Percentiles rank a stretch among this genome's conserved stretches.
phyloP scores from a whole-genome alignment of 2,888 invertebrate genomes.

The Pachydiplax longipennis region DNA sequence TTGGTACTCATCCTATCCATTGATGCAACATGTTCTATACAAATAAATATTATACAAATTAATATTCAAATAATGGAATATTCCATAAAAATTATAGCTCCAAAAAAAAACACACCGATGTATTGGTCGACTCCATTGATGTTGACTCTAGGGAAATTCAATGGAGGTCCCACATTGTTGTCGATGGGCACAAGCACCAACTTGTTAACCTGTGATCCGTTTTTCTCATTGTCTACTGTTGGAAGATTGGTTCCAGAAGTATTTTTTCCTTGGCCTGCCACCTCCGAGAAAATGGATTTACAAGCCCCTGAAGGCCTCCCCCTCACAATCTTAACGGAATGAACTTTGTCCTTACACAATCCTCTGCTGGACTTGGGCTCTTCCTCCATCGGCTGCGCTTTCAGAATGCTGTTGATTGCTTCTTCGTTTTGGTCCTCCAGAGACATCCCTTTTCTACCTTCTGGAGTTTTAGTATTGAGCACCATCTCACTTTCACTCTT shows the following conservation, averaged over 20 bases:
- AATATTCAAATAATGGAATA: no score
- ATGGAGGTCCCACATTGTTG: background rate
- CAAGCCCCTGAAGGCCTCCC: background rate
- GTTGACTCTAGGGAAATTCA: constrained; percentile 18
- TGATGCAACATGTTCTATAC: no score
- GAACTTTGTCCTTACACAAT: background rate
- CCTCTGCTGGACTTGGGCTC: background rate
- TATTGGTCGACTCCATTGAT: constrained; percentile 8
- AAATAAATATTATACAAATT: no score
- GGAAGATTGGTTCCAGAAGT: background rate
- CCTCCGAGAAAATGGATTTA: background rate
- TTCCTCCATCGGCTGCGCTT: background rate
- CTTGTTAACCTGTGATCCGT: background rate
- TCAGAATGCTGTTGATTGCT: constrained; percentile 28
- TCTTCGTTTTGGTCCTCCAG: constrained; percentile 19
- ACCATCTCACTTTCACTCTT: background rate
- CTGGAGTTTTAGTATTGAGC: background rate
- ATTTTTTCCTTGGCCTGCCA: background rate
- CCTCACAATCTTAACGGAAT: background rate
- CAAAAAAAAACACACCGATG: constrained; percentile 22
- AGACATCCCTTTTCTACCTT: background rate
- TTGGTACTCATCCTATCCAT: no score
- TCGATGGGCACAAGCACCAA: background rate
- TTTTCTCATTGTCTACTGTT: background rate
- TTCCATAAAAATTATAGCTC: background rate